Evolutionary conservation across 2,113 vertebrate genomes (phyloP), one percentile per base, ranked within the genome.

Genomic region (Pelvicachromis taeniatus): DNA sequence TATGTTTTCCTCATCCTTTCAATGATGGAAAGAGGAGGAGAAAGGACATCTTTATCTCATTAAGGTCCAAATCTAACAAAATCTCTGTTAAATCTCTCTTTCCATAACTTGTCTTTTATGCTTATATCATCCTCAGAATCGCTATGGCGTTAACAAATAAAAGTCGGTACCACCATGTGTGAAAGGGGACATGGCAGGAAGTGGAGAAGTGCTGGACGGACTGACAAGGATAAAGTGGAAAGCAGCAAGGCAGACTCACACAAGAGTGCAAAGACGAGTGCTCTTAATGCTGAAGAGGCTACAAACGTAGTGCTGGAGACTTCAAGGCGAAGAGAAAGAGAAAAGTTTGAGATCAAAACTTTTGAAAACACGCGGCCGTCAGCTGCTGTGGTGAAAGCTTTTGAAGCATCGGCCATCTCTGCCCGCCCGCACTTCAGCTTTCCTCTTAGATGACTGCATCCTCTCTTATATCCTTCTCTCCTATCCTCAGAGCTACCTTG

Each of bases 281-380:
- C 82, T 88, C 83, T 68, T 31, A 86, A 48, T 8, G 54, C 38
- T 85, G 84, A 82, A 90, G 89, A 19, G 78, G 65, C 70, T 45
- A 7, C 70, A 93, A 63, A 90, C 78, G 73, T 88, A 90, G 88
- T 13, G 42, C 7, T 16, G 77, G 82, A 45, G 54, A 93, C 89
- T 84, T 93, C 85, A 93, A 91, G 88, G 90, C 80, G 38, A 87
- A 84, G 59, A 7, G 31, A 73, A 70, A 80, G 78, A 77, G 65
- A 85, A 81, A 89, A 80, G 88, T 85, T 83, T 59, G 73, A 9
- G 52, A 56, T 58, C 1, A 59, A 63, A 91, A 89, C 82, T 83
- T 90, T 61, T 31, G 12, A 26, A 65, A 85, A 78, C 23, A 33
- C 13, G 14, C 3, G 14, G 45, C 77, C 26, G 73, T 10, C 8